Conservation (phyloP, 2,113 vertebrate genomes). For the Hydrolagus affinis region DNA sequence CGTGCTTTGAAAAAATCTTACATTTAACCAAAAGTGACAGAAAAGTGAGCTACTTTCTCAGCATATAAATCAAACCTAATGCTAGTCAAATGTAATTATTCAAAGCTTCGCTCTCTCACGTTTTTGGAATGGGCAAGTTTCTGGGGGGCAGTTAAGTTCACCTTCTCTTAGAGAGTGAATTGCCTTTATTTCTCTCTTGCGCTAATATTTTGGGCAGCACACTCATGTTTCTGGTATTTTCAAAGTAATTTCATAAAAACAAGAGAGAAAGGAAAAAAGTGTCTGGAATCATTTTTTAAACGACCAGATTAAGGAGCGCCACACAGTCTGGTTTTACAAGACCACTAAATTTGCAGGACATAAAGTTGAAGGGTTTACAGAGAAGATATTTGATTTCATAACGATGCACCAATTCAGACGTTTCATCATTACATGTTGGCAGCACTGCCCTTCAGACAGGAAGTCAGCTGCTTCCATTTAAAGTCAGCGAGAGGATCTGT, state of each 20-base stretch:
- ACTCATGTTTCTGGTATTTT: neutral
- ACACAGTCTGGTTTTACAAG: neutral
- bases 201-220: neutral
- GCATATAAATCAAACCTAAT: too few relatives aligned
- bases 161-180: neutral
- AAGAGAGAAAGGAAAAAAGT: neutral
- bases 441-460: slow-evolving; percentile 7
- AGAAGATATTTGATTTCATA: slow-evolving; percentile 3
- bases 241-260: neutral
- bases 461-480: slow-evolving; percentile 32
- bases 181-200: neutral
- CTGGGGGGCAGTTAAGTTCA: neutral
- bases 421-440: slow-evolving; percentile 30
- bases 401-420: slow-evolving; percentile 15
- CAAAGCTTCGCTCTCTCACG: too few relatives aligned
- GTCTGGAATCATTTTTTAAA: slow-evolving; percentile 18
- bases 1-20: too few relatives aligned
- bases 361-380: neutral
- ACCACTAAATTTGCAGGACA: slow-evolving; percentile 10
- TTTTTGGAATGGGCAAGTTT: neutral
- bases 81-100: too few relatives aligned
- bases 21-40: too few relatives aligned
- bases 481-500: neutral
- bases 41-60: too few relatives aligned
- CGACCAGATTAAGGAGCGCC: neutral